phyloP scores from a whole-genome alignment of 1,140 invertebrate genomes.

The Oryctes rhinoceros region DNA sequence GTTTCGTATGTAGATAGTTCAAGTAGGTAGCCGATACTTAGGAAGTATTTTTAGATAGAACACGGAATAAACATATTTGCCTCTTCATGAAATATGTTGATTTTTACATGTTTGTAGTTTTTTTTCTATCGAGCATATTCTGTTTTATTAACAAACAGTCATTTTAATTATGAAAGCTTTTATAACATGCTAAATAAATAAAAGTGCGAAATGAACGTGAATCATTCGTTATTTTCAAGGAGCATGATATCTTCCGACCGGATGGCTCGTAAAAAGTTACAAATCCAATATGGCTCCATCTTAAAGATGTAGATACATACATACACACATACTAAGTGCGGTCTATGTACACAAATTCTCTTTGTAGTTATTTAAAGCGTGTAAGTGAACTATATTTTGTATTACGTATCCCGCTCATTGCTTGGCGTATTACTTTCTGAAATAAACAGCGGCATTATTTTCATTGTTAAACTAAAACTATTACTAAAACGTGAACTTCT shows the following conservation, averaged over 20 bases:
- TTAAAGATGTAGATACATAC: background rate
- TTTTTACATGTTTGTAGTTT: no score
- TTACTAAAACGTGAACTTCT: background rate
- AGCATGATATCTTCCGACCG: background rate
- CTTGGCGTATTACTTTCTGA: background rate
- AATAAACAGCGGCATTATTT: background rate
- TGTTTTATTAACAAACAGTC: background rate
- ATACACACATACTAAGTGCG: background rate
- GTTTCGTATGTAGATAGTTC: no score
- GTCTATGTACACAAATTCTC: background rate
- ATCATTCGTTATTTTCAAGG: slow-evolving; percentile 18
- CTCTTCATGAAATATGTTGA: no score
- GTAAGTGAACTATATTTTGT: slow-evolving; percentile 14
- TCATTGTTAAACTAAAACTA: background rate
- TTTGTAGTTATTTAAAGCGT: slow-evolving; percentile 29
- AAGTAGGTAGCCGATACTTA: no score
- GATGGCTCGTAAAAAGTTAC: slow-evolving; percentile 24
- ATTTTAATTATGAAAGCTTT: background rate
- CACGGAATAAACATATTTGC: no score
- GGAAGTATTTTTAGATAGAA: no score
- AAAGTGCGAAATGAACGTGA: background rate
- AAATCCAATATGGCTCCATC: slow-evolving; percentile 28
- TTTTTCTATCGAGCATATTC: no score
- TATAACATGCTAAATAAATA: background rate
- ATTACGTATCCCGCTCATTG: background rate